Percentiles rank a stretch among this genome's conserved stretches.
These are phyloP conservation scores for Saccostrea cuccullata DNA, from an alignment of 1,140 invertebrate species.

Conservation along the genomic window DNA sequence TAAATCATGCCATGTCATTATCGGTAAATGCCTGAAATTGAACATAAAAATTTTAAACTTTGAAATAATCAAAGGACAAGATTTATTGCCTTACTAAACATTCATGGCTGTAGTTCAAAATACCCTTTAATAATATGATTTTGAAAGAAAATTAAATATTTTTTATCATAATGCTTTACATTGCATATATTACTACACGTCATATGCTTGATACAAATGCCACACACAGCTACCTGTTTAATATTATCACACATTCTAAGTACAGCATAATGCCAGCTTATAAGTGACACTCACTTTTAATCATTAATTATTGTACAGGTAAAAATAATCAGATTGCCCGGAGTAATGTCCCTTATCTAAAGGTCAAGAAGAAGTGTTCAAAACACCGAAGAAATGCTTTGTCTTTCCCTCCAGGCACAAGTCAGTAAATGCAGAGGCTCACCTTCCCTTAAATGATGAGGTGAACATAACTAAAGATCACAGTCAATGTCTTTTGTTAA, in stretches of 20 bases:
- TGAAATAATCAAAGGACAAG: too few relatives aligned
- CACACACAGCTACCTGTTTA: conserved; percentile 9
- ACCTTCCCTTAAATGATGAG: not conserved
- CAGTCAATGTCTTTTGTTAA: not conserved
- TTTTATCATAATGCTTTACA: not conserved
- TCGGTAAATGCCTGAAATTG: not conserved
- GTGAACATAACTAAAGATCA: not conserved
- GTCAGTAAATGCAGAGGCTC: not conserved
- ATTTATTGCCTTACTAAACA: too few relatives aligned
- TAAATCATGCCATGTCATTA: not conserved
- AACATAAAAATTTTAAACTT: too few relatives aligned
- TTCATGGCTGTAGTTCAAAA: too few relatives aligned
- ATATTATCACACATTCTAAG: conserved; percentile 10
- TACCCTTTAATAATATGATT: too few relatives aligned
- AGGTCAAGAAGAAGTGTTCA: not conserved
- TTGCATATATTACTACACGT: not conserved
- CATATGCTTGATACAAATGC: not conserved
- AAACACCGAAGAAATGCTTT: not conserved
- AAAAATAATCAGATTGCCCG: not conserved
- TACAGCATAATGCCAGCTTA: conserved; percentile 7
- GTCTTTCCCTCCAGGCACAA: not conserved
- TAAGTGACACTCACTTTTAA: not conserved
- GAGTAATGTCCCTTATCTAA: not conserved
- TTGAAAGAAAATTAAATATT: not conserved
- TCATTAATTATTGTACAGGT: not conserved